A percentile compares a stretch with the other conserved stretches of the same genome.
Evolutionary conservation across 2,113 vertebrate species (phyloP).

Genomic region (Ibidorhyncha struthersii): DNA sequence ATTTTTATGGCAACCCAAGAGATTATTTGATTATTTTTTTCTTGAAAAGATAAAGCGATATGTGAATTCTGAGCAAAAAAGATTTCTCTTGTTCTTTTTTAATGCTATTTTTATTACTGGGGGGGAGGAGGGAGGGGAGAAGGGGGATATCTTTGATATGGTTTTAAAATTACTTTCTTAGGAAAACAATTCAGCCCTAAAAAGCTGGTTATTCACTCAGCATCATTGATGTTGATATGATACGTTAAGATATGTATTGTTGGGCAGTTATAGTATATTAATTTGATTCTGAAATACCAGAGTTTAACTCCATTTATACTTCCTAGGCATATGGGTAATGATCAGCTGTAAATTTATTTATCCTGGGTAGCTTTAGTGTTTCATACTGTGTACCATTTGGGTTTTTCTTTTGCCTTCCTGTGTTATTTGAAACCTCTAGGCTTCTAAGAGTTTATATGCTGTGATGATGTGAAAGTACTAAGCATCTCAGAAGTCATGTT

Average conservation of each 20-base stretch:
- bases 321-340: background rate
- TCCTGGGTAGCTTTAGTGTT: background rate
- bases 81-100: background rate
- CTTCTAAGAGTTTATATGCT: background rate
- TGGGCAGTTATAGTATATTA: background rate
- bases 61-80: background rate
- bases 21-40: background rate
- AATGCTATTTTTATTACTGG: background rate
- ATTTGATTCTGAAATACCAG: background rate
- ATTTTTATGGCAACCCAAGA: background rate
- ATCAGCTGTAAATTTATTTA: background rate
- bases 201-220: background rate
- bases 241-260: fast-evolving
- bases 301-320: background rate
- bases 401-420: background rate
- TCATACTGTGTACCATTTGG: background rate
- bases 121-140: background rate
- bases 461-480: background rate
- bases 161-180: background rate
- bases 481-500: background rate
- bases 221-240: background rate
- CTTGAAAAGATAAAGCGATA: background rate
- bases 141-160: background rate
- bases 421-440: background rate
- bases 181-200: background rate